Evolutionary conservation across 2,888 invertebrate genomes (phyloP).

Genomic region (Hirtodrosophila alboralis): DNA sequence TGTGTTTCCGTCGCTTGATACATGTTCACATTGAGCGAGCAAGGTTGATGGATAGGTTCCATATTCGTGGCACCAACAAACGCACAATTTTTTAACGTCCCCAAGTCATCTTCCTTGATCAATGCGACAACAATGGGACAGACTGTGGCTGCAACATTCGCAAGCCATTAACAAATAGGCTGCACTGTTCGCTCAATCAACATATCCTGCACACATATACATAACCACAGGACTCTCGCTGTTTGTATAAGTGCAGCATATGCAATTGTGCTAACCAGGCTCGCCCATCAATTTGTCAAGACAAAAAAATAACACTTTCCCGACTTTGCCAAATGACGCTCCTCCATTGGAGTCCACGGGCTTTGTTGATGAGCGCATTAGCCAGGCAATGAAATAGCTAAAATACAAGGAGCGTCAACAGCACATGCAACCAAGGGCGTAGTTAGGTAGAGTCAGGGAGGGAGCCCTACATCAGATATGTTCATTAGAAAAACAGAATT

Average conservation of each 20-base stretch:
- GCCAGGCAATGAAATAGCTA: conserved; percentile 30
- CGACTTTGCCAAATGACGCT: conserved; percentile 19
- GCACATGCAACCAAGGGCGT: conserved; percentile 17
- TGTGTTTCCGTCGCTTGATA: conserved; percentile 17
- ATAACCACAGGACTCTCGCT: not conserved
- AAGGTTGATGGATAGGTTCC: conserved; percentile 45
- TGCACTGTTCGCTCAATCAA: conserved; percentile 39
- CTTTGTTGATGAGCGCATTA: conserved; percentile 39
- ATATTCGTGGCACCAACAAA: conserved; percentile 24
- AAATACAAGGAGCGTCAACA: conserved; percentile 27
- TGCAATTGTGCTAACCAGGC: conserved; percentile 41
- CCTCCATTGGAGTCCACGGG: conserved; percentile 4
- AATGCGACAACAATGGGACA: conserved; percentile 52
- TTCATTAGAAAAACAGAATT: too few relatives aligned
- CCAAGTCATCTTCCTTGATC: conserved; percentile 28
- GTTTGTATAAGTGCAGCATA: conserved; percentile 40
- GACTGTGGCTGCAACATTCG: conserved; percentile 44
- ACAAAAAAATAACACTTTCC: conserved; percentile 3
- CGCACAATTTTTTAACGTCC: not conserved
- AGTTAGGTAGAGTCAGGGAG: too few relatives aligned
- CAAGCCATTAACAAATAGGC: conserved; percentile 56
- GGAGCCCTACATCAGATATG: too few relatives aligned
- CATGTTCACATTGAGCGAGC: conserved; percentile 14
- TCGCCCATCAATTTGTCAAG: conserved; percentile 39
- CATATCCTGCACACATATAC: conserved; percentile 14